Conservation (phyloP, 2,113 vertebrate species). For the Elgaria multicarinata region DNA sequence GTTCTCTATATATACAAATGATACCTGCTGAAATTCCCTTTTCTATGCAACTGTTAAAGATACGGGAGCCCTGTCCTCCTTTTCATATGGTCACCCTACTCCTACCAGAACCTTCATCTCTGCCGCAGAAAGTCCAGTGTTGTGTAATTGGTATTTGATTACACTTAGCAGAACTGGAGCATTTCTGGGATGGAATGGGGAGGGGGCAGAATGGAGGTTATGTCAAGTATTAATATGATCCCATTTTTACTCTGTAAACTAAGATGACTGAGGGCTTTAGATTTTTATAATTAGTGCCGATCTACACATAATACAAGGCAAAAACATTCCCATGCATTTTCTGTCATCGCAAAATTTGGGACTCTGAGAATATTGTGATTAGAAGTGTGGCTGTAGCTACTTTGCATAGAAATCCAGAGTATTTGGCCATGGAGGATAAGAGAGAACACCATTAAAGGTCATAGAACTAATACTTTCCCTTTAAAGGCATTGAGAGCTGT, state of each 20-base stretch:
- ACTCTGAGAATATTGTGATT: background rate
- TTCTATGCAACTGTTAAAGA: no score
- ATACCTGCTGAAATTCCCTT: no score
- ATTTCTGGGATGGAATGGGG: no score
- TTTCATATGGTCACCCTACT: no score
- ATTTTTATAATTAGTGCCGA: background rate
- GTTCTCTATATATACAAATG: no score
- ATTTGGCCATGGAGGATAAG: background rate
- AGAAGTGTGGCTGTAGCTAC: background rate
- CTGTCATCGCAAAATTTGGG: background rate
- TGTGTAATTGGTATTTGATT: background rate
- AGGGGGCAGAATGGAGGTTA: background rate
- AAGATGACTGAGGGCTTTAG: background rate
- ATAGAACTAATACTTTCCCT: slow-evolving; percentile 2
- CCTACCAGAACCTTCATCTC: background rate
- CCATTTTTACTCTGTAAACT: background rate
- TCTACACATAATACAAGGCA: background rate
- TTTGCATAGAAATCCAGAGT: slow-evolving; percentile 1
- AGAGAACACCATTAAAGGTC: background rate
- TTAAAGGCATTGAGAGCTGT: slow-evolving; percentile 20
- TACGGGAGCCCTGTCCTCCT: no score
- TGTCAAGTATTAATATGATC: background rate
- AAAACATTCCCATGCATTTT: background rate
- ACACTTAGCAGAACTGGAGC: background rate
- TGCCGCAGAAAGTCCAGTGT: background rate